Evolutionary conservation across 2,797 vertebrate genomes (phyloP), one percentile per base, ranked within the genome.

Genomic region (Aulostomus chinensis): DNA sequence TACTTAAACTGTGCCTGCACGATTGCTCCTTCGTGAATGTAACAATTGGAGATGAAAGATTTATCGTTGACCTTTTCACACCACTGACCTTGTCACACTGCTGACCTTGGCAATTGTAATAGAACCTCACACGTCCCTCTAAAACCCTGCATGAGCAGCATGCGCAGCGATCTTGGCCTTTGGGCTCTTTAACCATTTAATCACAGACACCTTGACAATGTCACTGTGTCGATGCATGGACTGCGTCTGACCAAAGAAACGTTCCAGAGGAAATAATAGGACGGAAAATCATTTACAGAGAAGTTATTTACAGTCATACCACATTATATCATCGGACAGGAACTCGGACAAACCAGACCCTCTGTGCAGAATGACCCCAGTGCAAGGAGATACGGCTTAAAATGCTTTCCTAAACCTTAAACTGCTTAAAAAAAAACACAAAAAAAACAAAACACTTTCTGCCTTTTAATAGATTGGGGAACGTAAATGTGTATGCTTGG

Each of bases 21-120:
- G 30, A 79, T 67, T 57, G 77, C 65, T 68, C 83, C 86, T 72
- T 86, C 81, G 83, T 82, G 73, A 86, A 88, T 83, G 73, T 59
- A 45, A 83, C 77, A 65, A 77, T n/a, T n/a, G n/a, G n/a, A n/a
- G n/a, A n/a, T n/a, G n/a, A n/a, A n/a, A n/a, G n/a, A n/a, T n/a
- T n/a, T n/a, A n/a, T n/a, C n/a, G n/a, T n/a, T n/a, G n/a, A n/a
- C n/a, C n/a, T n/a, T n/a, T n/a, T n/a, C n/a, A n/a, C n/a, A n/a
- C n/a, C n/a, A n/a, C n/a, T n/a, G n/a, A n/a, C n/a, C 81, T 56
- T 66, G 51, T 78, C 58, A 72, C 68, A 67, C 50, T 4, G 5
- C 53, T 59, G 75, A 86, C 87, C 83, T 86, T 87, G 80, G 81
- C 73, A 30, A 14, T 10, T 1, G 76, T 84, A 75, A 78, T 68